Base-by-base conservation (phyloP, 92 coral and sea anemone species). In the Epizoanthus illoricatus region DNA sequence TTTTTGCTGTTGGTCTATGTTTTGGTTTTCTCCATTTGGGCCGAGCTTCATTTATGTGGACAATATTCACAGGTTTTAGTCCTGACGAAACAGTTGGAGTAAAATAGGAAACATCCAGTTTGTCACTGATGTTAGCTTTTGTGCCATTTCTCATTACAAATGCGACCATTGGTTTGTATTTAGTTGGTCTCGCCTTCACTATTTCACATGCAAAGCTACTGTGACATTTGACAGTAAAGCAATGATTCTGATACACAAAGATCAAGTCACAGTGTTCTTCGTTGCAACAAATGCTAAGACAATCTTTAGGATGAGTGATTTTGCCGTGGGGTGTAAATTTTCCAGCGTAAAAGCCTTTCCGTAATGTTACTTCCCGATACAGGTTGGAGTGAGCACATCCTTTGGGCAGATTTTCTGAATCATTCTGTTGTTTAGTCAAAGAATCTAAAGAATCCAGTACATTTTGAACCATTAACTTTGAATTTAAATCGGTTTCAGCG, bases 291-390 rank as follows among this genome's bases (percentile, higher is more conserved):
- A 80, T 67, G 16, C 78, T 80, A 15, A 96, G 92, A 70, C 99
- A 96, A 65, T 96, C 92, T 33, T 58, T 64, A 55, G 97, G 74
- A 39, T 86, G 83, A 45, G 89, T 90, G 4, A 94, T 87, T 43
- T 89, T 92, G 15, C 98, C 96, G 62, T 84, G 95, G 5, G 94
- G 45, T 2, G 88, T 91, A 79, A 94, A 96, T 59, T 85, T 80
- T 20, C 99, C 99, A 15, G 98, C 93, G 21, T 90, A 59, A 90
- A 91, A 91, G 4, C 99, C 99, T 62, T 88, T 91, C 13, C 98
- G 90, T 13, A 96, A 87, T 16, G 97, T 96, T 40, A 96, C 97
- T 80, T 96, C 99, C 17, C 84, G 79, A 80, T 85, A 93, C 7
- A 93, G 88, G 28, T 76, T 86, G 17, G 97, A 90, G 49, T 93